Evolutionary conservation across 2,113 vertebrate genomes (phyloP), one percentile per base, ranked within the genome.

Genomic region (Balaeniceps rex): DNA sequence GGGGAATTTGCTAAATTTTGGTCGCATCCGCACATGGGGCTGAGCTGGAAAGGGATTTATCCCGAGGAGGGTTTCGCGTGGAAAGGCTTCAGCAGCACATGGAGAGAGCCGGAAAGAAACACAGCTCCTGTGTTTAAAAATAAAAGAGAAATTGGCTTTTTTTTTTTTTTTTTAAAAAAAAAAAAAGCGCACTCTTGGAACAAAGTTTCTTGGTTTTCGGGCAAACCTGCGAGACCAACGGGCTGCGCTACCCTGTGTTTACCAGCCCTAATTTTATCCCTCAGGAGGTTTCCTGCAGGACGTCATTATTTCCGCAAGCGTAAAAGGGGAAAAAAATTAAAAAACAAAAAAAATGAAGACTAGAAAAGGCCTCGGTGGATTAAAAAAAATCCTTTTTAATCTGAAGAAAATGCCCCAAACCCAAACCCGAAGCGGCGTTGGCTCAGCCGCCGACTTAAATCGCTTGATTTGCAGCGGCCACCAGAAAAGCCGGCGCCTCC

Each of bases 261-360:
- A 90, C 55, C 88, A 60, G 61, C 57, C 82, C 92, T 89, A 87
- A 87, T 93, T 95, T 93, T 93, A 82, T 85, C 92, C 88, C 61
- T 82, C 21, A 3, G 58, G 75, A 96, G 58, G 61, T 87, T 97
- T 95, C 75, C 85, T 94, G 70, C 9, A 22, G 63, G 49, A 86
- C 3, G 22, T 96, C 79, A 76, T 75, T 52, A 85, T 84, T 96
- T 95, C 88, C 94, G 93, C 57, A 36, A 87, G 46, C 33, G 84
- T 63, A 46, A 68, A 82, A 46, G 2, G 11, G 5, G 16, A 4
- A 29, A 51, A 66, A 24, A n/a, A 36, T 44, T 4, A 29, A 51
- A 66, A 24, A n/a, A 36, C 14, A 10, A 34, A 40, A 23, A 42
- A 65, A 86, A 79, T 0, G 5, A 70, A n/a, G n/a, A 23, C n/a